Evolutionary conservation across 2,113 vertebrate genomes (phyloP).

Genomic region (Plestiodon gilberti): DNA sequence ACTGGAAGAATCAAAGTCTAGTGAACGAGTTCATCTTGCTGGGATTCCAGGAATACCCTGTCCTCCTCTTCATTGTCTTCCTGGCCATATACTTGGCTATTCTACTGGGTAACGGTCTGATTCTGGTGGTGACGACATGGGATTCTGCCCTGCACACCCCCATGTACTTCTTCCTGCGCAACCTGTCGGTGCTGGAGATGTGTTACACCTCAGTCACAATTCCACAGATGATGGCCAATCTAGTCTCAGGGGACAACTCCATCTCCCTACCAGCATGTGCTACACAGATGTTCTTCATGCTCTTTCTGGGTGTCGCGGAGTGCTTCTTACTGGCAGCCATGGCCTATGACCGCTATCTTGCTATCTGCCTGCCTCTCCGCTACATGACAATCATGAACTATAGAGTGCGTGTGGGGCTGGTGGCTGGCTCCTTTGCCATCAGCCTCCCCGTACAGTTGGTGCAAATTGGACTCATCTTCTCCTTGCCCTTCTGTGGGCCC

Average conservation of each 20-base stretch:
- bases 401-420: conserved; percentile 23
- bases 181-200: conserved; percentile 63
- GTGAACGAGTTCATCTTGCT: conserved; percentile 57
- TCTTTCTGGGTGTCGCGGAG: conserved; percentile 59
- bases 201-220: conserved; percentile 61
- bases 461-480: conserved; percentile 54
- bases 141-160: conserved; percentile 46
- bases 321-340: conserved; percentile 61
- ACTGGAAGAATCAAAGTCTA: background rate
- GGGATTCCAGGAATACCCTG: conserved; percentile 37
- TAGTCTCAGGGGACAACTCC: conserved; percentile 41
- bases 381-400: conserved; percentile 53
- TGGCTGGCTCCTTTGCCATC: conserved; percentile 53
- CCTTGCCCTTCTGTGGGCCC: conserved; percentile 62
- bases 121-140: conserved; percentile 43
- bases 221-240: conserved; percentile 61
- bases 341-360: conserved; percentile 67
- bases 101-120: conserved; percentile 56
- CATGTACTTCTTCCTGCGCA: conserved; percentile 63
- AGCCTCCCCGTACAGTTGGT: conserved; percentile 58
- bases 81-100: conserved; percentile 52
- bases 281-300: conserved; percentile 66
- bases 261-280: conserved; percentile 62
- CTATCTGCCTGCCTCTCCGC: conserved; percentile 62
- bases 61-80: conserved; percentile 52